Evolutionary conservation across 2,113 vertebrate genomes (phyloP).

Genomic region (Epinephelus moara): DNA sequence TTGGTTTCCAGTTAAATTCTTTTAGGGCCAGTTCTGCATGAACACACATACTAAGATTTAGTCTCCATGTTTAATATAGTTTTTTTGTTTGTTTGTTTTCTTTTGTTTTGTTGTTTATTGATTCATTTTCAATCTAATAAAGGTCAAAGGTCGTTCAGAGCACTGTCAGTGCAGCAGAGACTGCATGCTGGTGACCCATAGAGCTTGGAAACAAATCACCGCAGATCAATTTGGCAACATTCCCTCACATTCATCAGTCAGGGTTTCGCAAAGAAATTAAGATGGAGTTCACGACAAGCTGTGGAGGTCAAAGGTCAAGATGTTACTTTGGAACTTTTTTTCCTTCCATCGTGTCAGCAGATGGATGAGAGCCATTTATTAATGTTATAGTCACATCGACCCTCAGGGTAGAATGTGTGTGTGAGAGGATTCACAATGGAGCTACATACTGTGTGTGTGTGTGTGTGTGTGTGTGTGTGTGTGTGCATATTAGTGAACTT

Average conservation of each 20-base stretch:
- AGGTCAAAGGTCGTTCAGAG: slow-evolving; percentile 16
- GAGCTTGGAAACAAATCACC: slow-evolving; percentile 13
- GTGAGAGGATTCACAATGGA: neutral
- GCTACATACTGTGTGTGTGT: neutral
- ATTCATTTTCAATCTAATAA: neutral
- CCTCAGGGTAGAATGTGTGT: neutral
- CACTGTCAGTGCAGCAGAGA: neutral
- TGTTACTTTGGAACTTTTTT: neutral
- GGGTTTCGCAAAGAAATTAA: neutral
- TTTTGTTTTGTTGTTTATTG: neutral
- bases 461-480: neutral
- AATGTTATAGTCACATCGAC: neutral
- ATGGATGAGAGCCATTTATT: neutral
- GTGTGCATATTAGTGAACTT: neutral
- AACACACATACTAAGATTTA: neutral
- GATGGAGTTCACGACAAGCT: neutral
- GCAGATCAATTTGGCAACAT: neutral
- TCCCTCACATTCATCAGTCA: neutral
- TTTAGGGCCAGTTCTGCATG: no score
- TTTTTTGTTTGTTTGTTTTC: neutral
- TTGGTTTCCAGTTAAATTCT: no score
- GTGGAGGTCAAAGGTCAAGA: slow-evolving; percentile 28
- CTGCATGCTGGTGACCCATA: neutral
- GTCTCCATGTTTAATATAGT: neutral
- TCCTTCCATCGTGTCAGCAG: neutral